Evolutionary conservation across 2,113 vertebrate species (phyloP), one percentile per base, ranked within the genome.

Genomic region (Chamaetylas fuelleborni): DNA sequence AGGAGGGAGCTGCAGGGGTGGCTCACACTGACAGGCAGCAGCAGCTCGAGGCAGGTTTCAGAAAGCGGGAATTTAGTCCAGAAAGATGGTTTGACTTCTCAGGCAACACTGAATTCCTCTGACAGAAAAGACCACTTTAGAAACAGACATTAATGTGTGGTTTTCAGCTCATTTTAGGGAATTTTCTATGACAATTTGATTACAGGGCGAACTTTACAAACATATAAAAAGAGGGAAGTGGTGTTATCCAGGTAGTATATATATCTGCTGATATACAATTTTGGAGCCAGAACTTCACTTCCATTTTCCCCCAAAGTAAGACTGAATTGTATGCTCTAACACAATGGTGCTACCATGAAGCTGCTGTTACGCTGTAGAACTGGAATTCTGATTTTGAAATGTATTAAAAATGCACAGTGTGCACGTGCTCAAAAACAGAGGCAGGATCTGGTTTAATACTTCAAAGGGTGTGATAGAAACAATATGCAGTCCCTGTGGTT

Each of bases 1-100:
- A 23, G 76, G 83, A 91, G 76, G 82, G 88, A 90, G 81, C 77
- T 93, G 86, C 89, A 56, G 83, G 57, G 53, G 28, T 10, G 62
- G 90, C 87, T 73, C 4, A 58, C 0, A 0, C 86, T 50, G 80
- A 71, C 64, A 73, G 90, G 81, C 74, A 91, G 81, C 8, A 0
- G 91, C 94, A 93, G 79, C 71, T 88, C 3, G 45, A 36, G 89
- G 89, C 80, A 70, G 45, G 77, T 19, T 34, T 42, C 66, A 16
- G 65, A 90, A 45, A 43, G 64, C 1, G 43, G 5, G 7, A 10
- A 57, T 66, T 54, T 6, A 25, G 12, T 51, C 38, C 90, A 82
- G 86, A 72, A 79, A 69, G 57, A 64, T 0, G 2, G 8, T 61
- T 67, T 38, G n/a, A 56, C 36, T 82, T 72, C 70, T 71, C 22